phyloP scores from a whole-genome alignment of 2,888 invertebrate genomes.

The Vannuccia rotundouncinata region DNA sequence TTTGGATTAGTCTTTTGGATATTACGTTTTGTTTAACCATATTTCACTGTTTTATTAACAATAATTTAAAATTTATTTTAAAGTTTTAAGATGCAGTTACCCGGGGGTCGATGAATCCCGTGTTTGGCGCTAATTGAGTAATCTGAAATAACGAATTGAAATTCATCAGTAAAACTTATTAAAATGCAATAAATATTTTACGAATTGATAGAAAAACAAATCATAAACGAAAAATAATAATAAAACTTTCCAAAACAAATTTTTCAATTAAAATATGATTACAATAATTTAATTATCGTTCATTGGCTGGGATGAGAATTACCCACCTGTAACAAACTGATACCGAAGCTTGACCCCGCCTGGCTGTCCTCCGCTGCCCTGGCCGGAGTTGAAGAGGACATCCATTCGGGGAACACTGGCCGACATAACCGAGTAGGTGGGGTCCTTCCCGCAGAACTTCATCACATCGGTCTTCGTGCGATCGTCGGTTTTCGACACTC shows the following conservation, averaged over 20 bases:
- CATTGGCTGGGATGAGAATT: too few relatives aligned
- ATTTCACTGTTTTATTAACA: too few relatives aligned
- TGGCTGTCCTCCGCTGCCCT: neutral
- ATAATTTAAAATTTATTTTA: too few relatives aligned
- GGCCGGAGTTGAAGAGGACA: slow-evolving; percentile 14
- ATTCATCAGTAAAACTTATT: neutral
- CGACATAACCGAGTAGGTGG: slow-evolving; percentile 10
- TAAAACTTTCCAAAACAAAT: too few relatives aligned
- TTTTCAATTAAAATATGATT: too few relatives aligned
- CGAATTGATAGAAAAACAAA: too few relatives aligned
- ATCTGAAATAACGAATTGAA: neutral
- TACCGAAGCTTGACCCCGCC: neutral
- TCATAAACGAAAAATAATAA: too few relatives aligned
- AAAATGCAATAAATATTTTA: neutral
- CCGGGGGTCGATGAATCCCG: neutral
- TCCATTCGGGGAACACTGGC: slow-evolving; percentile 10
- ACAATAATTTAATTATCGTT: too few relatives aligned
- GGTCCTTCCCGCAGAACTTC: slow-evolving; percentile 1
- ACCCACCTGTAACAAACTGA: neutral
- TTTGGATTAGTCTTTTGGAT: too few relatives aligned
- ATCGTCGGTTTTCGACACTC: neutral
- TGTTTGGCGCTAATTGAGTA: neutral
- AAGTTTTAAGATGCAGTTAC: too few relatives aligned
- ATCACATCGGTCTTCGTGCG: neutral
- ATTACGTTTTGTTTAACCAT: too few relatives aligned